Evolutionary conservation across 2,888 invertebrate genomes (phyloP), one percentile per base, ranked within the genome.

Genomic region (Alitta virens): DNA sequence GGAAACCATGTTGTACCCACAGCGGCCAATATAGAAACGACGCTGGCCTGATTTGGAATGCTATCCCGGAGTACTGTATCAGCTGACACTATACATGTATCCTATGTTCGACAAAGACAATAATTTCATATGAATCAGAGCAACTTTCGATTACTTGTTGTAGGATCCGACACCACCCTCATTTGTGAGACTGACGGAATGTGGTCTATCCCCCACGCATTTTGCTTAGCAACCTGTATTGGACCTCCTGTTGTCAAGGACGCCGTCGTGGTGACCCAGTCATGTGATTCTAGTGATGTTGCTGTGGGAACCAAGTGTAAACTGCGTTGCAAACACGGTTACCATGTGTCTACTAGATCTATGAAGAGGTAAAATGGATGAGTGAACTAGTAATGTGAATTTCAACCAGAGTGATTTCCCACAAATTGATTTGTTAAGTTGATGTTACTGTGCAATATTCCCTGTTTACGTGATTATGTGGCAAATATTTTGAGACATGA

Each of bases 301-400:
- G 53, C 57, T 1, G 71, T 75, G 12, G 73, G 72, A 1, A 71
- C 70, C 27, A 68, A 64, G 42, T 78, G 77, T 62, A 72, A 69
- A 50, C 68, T 74, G 16, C 66, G 71, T 56, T 78, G 77, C 63
- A 54, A 68, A 16, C 72, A 70, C 26, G 75, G 75, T 1, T 77
- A 66, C 56, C 73, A 74, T 27, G 72, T 74, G 2, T 65, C 68
- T 14, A 24, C 21, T 7, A 14, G 21, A 23, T 24, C 52, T 5
- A 23, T 24, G 21, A 52, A 52, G 16, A 24, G 16, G 52, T 52
- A 7, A 52, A 24, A 52, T n/a, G 3, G 16, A 49, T 49, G 3
- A 9, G 3, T 49, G 5, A n/a, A 18, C 23, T n/a, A n/a, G n/a
- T n/a, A n/a, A n/a, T n/a, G n/a, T n/a, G n/a, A n/a, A n/a, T n/a